A percentile compares a stretch with the other conserved stretches of the same genome.
Evolutionary conservation across 2,113 vertebrate species (phyloP).

Genomic region (Tachysurus fulvidraco): DNA sequence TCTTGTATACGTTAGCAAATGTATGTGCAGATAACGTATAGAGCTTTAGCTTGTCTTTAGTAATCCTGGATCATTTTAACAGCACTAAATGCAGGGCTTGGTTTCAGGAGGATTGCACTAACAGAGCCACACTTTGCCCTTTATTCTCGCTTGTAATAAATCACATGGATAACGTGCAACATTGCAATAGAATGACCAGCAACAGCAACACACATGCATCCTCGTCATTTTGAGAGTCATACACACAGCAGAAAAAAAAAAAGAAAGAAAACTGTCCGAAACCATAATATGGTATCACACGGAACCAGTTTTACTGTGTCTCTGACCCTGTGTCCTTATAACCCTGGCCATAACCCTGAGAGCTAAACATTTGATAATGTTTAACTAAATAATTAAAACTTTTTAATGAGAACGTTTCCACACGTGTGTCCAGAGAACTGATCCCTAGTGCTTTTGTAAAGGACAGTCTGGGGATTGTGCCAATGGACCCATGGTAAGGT

Average conservation of each 20-base stretch:
- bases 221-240: neutral
- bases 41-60: neutral
- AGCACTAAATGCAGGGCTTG: neutral
- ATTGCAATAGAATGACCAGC: constrained; percentile 18
- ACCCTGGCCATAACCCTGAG: neutral
- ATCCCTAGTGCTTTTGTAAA: neutral
- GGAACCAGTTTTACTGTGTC: neutral
- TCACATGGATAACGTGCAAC: neutral
- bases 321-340: too few species aligned
- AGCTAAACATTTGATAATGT: neutral
- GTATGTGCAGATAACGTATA: neutral
- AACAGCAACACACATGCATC: neutral
- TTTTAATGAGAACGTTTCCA: constrained; percentile 1
- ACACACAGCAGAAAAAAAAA: neutral
- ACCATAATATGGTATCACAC: neutral
- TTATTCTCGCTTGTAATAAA: neutral
- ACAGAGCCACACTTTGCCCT: constrained; percentile 42
- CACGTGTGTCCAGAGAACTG: neutral
- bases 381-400: neutral
- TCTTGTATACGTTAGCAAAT: neutral
- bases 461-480: too few species aligned
- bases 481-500: neutral
- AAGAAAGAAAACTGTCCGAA: neutral
- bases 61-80: neutral
- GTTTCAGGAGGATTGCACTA: neutral